phyloP scores from a whole-genome alignment of 2,113 vertebrate genomes.

The Nycticryphes semicollaris region DNA sequence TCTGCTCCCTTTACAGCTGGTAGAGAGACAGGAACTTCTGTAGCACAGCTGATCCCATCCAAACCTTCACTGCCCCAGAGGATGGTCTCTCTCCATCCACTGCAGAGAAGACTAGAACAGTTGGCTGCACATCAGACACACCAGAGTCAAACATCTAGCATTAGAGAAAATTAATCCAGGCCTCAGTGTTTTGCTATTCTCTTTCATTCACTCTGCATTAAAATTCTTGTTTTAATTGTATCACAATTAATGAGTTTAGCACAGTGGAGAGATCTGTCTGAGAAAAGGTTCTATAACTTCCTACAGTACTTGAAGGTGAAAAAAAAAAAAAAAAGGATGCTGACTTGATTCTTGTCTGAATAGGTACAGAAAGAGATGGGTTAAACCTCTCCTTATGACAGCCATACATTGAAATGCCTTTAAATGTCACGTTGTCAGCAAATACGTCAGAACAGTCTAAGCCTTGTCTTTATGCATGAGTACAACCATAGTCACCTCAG shows the following conservation, averaged over 20 bases:
- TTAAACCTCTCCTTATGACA: neutral
- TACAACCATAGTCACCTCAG: neutral
- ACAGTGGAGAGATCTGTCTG: neutral
- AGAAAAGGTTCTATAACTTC: neutral
- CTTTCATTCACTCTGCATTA: neutral
- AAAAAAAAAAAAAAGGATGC: neutral
- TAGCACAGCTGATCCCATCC: neutral
- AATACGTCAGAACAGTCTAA: neutral
- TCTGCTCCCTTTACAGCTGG: neutral
- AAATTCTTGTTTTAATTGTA: neutral
- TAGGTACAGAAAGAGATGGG: neutral
- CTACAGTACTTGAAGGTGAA: neutral
- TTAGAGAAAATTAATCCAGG: neutral
- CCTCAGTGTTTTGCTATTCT: neutral
- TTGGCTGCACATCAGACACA: neutral
- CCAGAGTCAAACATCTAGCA: neutral
- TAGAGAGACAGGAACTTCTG: neutral
- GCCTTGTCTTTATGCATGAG: neutral
- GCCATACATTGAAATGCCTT: neutral
- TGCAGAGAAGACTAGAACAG: neutral
- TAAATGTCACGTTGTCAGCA: neutral
- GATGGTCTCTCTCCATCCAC: neutral
- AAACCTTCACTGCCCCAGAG: neutral
- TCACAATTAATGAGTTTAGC: neutral
- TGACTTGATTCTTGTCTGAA: neutral